Base-by-base conservation (phyloP, 1,140 invertebrate species). In the Heliconius melpomene region DNA sequence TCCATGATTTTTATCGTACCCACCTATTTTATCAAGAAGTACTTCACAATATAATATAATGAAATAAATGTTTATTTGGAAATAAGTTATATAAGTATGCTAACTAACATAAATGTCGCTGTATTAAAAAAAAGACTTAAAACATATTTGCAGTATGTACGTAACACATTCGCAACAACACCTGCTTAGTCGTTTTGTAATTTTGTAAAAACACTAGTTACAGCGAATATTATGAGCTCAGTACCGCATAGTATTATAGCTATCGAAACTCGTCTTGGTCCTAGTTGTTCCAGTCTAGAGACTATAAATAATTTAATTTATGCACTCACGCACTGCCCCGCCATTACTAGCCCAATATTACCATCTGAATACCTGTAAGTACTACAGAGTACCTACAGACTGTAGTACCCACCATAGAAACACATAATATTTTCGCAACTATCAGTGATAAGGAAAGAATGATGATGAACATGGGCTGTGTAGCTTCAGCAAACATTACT, bases 291-390 rank as follows among this genome's bases (percentile, higher is more conserved):
- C 54, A 80, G 72, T 80, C 54, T 54, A 75, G 26, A 52, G 72
- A 79, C 78, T 83, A 85, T 85, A 85, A 83, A 85, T 85, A 83
- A 83, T 84, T 82, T 84, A 84, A 84, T 85, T 82, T 83, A 83
- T 85, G 77, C 82, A 77, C 73, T 78, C 82, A 79, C 77, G 80
- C 72, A 79, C 78, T 72, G 73, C 50, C 66, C 74, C n/a, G 40
- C 71, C 75, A 77, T 74, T 32, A 72, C 40, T 57, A 77, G 38
- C 40, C 73, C 71, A 71, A 71, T 79, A 79, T 77, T 82, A 77
- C 71, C 81, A 82, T 82, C 60, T 82, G 70, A 82, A 79, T 77
- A 76, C 72, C 18, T 18, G 23, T 29, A 66, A 26, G 9, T 66
- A 74, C 71, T 74, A 74, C 74, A 57, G 74, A 8, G 26, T 66